Evolutionary conservation across 2,113 vertebrate genomes (phyloP).

Genomic region (Etheostoma cragini): DNA sequence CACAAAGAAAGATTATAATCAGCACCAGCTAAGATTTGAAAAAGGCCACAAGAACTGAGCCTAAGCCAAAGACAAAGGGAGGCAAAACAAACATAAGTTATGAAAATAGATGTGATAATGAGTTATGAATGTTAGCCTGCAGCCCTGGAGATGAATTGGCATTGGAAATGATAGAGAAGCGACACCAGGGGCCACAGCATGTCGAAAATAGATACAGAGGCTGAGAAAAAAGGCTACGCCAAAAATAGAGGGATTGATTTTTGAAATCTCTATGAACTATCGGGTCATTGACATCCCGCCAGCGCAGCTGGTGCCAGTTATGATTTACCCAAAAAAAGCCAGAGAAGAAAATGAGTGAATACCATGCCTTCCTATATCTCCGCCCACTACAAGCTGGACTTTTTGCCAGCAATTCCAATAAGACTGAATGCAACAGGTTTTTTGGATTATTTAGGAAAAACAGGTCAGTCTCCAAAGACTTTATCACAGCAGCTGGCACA

Average conservation of each 20-base stretch:
- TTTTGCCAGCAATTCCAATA: conserved; percentile 22
- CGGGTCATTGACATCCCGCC: conserved; percentile 50
- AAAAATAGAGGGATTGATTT: conserved; percentile 61
- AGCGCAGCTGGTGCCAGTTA: conserved; percentile 39
- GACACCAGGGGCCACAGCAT: not conserved
- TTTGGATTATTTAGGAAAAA: conserved; percentile 18
- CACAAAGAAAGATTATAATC: conserved; percentile 29
- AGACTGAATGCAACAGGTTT: conserved; percentile 34
- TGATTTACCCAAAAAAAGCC: conserved; percentile 2
- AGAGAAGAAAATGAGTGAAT: conserved; percentile 7
- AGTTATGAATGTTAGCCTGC: conserved; percentile 41
- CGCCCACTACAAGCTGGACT: not conserved
- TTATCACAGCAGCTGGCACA: conserved; percentile 37
- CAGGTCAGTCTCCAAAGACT: conserved; percentile 18
- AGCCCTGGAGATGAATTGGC: conserved; percentile 32
- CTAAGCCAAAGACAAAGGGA: conserved; percentile 17
- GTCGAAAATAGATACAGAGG: conserved; percentile 51
- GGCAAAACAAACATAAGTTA: conserved; percentile 14
- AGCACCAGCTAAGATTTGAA: conserved; percentile 22
- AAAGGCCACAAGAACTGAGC: conserved; percentile 11
- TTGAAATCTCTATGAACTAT: conserved; percentile 50
- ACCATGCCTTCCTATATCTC: not conserved
- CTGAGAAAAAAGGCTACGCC: conserved; percentile 35
- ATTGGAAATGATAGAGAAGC: conserved; percentile 8
- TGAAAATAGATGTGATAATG: conserved; percentile 46